Conservation (phyloP, 92 coral and sea anemone genomes). For the Paramuricea clavata region DNA sequence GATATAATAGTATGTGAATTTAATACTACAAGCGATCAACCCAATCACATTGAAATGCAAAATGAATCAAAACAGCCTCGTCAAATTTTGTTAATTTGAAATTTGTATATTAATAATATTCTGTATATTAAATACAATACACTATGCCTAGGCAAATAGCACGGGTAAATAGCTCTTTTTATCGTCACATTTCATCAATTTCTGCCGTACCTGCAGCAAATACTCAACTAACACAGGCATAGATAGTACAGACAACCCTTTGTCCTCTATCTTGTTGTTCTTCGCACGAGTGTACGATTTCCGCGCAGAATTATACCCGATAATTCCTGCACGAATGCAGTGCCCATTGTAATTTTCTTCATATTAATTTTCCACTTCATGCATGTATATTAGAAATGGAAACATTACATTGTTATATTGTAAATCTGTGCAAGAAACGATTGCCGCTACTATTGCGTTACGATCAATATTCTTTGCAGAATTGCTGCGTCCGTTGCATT, state of each 20-base stretch:
- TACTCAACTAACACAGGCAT: not conserved
- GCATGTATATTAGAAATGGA: no score
- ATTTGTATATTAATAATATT: not conserved
- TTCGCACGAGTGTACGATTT: not conserved
- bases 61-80: no score
- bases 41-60: no score
- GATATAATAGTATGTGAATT: no score
- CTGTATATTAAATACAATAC: not conserved
- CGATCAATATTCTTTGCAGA: not conserved
- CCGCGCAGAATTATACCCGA: not conserved
- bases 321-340: not conserved
- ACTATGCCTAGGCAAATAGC: not conserved
- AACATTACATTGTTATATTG: no score
- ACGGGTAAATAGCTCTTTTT: not conserved
- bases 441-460: not conserved
- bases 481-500: not conserved
- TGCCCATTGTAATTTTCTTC: no score
- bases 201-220: not conserved
- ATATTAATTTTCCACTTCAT: no score
- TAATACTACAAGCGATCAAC: no score
- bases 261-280: not conserved
- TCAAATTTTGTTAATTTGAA: no score
- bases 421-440: not conserved
- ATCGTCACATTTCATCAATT: not conserved
- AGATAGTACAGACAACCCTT: not conserved